Percentiles rank a stretch among this genome's conserved stretches.
phyloP scores from a whole-genome alignment of 2,797 vertebrate genomes.

The Rhinella marina region DNA sequence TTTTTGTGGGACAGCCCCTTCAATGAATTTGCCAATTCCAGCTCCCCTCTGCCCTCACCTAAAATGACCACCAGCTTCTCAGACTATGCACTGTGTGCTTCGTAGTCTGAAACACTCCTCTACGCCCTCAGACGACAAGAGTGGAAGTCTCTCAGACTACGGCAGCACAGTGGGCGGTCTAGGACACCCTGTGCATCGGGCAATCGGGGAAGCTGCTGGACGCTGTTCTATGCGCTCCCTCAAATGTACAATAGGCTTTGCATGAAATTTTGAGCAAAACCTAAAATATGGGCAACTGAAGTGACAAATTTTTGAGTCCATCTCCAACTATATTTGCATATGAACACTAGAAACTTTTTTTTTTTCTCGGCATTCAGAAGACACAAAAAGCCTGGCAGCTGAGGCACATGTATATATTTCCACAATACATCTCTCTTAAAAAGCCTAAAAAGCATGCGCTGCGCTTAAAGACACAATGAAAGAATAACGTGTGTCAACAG shows the following conservation, averaged over 20 bases:
- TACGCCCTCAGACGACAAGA: no score
- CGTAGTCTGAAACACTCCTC: no score
- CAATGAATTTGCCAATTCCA: no score
- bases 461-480: constrained; percentile 20
- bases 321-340: background rate
- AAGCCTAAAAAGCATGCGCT: background rate
- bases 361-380: background rate
- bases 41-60: no score
- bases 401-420: background rate
- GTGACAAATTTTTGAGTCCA: background rate
- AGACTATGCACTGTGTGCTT: no score
- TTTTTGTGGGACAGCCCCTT: no score
- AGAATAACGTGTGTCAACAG: constrained; percentile 15
- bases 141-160: no score
- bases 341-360: background rate
- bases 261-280: background rate
- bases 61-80: no score
- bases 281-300: background rate
- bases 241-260: background rate
- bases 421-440: background rate
- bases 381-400: background rate
- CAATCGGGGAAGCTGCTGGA: no score
- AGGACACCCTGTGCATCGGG: no score
- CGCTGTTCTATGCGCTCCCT: background rate
- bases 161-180: no score